Percentiles rank a stretch among this genome's conserved stretches.
These are phyloP conservation scores for Dendrocopos noguchii DNA, from an alignment of 2,113 vertebrate genomes.

Conservation along the genomic window DNA sequence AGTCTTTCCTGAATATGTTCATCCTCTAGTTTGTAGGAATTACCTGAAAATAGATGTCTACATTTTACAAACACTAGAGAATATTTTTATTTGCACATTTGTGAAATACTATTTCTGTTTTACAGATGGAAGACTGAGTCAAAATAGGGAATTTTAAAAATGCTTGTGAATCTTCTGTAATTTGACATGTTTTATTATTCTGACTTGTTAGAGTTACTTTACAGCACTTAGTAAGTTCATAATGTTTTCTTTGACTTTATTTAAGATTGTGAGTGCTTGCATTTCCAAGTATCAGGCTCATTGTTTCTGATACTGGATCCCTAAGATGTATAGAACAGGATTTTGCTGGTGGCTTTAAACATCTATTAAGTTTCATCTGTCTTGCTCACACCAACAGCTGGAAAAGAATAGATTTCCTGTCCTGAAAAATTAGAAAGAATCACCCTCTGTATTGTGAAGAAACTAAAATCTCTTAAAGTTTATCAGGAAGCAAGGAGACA, in stretches of 20 bases:
- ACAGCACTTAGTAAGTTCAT: neutral
- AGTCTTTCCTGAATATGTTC: neutral
- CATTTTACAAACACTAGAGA: neutral
- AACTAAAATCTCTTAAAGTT: neutral
- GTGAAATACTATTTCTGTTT: neutral
- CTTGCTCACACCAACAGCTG: neutral
- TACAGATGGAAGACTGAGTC: neutral
- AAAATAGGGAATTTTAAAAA: neutral
- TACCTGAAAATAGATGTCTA: neutral
- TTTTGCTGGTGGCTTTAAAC: neutral
- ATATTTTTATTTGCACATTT: neutral
- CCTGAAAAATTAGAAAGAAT: neutral
- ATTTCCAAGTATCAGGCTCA: neutral
- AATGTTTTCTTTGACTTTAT: neutral
- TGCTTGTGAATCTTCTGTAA: neutral
- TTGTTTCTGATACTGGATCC: neutral
- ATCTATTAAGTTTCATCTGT: neutral
- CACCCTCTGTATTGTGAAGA: neutral
- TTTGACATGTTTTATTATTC: neutral
- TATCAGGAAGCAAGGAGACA: neutral
- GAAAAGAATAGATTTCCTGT: neutral
- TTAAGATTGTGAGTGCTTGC: neutral
- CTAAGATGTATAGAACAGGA: neutral
- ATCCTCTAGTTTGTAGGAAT: neutral
- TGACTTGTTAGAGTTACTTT: neutral